Evolutionary conservation across 2,888 invertebrate genomes (phyloP), one percentile per base, ranked within the genome.

Genomic region (Poecilus cupreus): DNA sequence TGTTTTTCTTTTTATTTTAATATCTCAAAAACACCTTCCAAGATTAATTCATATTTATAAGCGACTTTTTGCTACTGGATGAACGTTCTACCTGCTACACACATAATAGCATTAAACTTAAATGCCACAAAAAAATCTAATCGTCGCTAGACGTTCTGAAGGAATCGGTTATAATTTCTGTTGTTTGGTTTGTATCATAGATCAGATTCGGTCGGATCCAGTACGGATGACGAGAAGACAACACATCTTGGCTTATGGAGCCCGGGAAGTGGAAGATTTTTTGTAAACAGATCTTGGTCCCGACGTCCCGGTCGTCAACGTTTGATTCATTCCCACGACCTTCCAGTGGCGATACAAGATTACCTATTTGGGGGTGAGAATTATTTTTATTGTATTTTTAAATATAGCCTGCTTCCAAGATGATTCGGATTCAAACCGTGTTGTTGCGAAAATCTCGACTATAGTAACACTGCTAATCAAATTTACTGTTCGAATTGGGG

Each of bases 211-310:
- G 51, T 18, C 2, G 1, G 32, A 32, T 32, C 16, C 24, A 60
- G 24, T 0, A 24, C 22, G 60, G 60, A 24, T 60, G 60, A 18
- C 16, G 13, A 68, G 22, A 68, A 68, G 51, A 51, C 13, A 51
- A 51, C 18, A 68, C 64, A 32, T 68, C 37, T 68, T 60, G 22
- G 54, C 11, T 60, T 37, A 68, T 68, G 32, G 37, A 68, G 37
- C 37, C 13, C 32, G 64, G 37, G 37, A 37, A 37, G 64, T 32
- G 37, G 18, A 68, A 68, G 64, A 68, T 68, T 68, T 68, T 68
- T 68, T 68, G 64, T 68, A 68, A 37, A 68, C 32, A 37, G 64
- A 68, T 68, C 39, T 37, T 68, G 64, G 64, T 32, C 18, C 8
- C 64, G n/a, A 32, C 22, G 64, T 32, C 18, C 8, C 64, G n/a